Evolutionary conservation across 1,140 invertebrate species (phyloP).

Genomic region (Drosophila murphyi): DNA sequence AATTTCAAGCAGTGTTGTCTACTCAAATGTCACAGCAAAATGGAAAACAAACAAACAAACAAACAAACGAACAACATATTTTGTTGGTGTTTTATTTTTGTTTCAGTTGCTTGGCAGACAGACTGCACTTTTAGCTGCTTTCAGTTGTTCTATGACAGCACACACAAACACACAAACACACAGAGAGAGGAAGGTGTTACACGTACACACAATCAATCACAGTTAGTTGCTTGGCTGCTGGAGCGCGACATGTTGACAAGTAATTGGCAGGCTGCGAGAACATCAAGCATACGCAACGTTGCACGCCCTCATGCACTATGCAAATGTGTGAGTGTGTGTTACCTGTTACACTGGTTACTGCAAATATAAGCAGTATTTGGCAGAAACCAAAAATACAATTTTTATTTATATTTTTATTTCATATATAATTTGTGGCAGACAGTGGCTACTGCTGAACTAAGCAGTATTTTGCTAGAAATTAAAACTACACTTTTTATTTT

Average conservation of each 20-base stretch:
- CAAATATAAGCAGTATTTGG: too few relatives aligned
- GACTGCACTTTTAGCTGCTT: constrained; percentile 12
- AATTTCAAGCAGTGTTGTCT: constrained; percentile 13
- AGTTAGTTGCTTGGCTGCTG: constrained; percentile 44
- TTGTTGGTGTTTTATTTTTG: background rate
- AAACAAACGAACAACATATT: background rate
- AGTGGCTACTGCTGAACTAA: too few relatives aligned
- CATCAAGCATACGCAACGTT: constrained; percentile 37
- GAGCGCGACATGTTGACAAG: constrained; percentile 57
- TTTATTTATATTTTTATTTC: too few relatives aligned
- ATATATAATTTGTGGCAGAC: too few relatives aligned
- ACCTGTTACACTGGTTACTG: too few relatives aligned
- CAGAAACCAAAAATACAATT: too few relatives aligned
- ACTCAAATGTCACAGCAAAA: constrained; percentile 6
- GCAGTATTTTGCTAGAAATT: too few relatives aligned
- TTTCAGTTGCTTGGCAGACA: constrained; percentile 20
- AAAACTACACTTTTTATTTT: too few relatives aligned
- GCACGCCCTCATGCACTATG: constrained; percentile 60
- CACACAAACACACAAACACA: constrained; percentile 5
- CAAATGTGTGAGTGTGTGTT: constrained; percentile 45
- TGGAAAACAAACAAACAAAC: constrained; percentile 4
- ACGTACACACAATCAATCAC: constrained; percentile 66
- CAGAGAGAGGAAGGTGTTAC: background rate
- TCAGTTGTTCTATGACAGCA: constrained; percentile 19
- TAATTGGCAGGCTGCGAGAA: constrained; percentile 44